Percentiles rank a stretch among this genome's conserved stretches.
Evolutionary conservation across 1,140 invertebrate genomes (phyloP).

Genomic region (Pristionchus pacificus): DNA sequence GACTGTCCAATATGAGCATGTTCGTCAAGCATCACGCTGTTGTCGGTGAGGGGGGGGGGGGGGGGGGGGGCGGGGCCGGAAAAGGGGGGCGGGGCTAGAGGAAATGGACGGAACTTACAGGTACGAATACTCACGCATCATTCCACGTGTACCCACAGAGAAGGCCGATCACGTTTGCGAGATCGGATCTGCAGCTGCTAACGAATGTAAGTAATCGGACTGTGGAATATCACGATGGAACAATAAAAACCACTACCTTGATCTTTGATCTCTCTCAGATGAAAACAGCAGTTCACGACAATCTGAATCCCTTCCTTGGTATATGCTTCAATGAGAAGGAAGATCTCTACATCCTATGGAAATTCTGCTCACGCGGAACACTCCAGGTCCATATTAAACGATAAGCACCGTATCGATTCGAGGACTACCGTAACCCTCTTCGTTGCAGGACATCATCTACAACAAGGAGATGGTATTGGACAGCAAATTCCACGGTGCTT

Average conservation of each 20-base stretch:
- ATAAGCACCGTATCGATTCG: neutral
- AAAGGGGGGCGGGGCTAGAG: too few species aligned
- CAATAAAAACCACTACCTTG: conserved; percentile 3
- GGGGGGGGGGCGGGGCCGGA: too few species aligned
- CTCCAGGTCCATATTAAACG: conserved; percentile 28
- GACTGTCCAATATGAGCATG: conserved; percentile 49
- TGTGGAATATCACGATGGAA: neutral
- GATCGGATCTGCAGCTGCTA: conserved; percentile 46
- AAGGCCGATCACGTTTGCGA: conserved; percentile 46
- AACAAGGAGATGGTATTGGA: conserved; percentile 51
- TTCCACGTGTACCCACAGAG: conserved; percentile 55
- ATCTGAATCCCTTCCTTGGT: conserved; percentile 55
- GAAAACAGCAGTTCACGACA: conserved; percentile 49
- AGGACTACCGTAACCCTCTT: neutral
- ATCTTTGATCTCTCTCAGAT: conserved; percentile 29
- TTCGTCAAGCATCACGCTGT: conserved; percentile 56
- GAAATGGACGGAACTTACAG: too few species aligned
- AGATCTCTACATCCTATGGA: conserved; percentile 53
- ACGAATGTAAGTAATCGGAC: conserved; percentile 18
- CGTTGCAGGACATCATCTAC: conserved; percentile 50
- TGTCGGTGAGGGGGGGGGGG: conserved; percentile 20
- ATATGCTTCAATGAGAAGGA: conserved; percentile 56
- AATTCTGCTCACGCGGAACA: conserved; percentile 55
- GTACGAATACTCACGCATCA: conserved; percentile 54
- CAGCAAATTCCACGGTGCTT: conserved; percentile 53